phyloP scores from a whole-genome alignment of 2,888 invertebrate species.

The Agapetus fuscipes region DNA sequence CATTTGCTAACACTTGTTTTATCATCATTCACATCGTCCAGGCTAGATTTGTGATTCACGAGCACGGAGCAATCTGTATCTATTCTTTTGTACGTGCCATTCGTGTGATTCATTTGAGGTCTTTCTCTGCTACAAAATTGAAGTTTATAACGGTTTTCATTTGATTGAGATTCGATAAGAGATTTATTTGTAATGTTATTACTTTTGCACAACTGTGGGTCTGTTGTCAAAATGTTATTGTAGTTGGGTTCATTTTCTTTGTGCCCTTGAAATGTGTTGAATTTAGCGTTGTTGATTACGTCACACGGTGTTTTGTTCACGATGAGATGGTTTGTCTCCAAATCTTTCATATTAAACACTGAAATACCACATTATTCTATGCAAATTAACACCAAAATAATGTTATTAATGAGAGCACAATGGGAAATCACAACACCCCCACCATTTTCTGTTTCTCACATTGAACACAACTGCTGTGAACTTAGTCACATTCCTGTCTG shows the following conservation, averaged over 20 bases:
- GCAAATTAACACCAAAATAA: conserved; percentile 1
- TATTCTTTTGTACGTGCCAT: conserved; percentile 9
- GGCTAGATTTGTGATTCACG: conserved; percentile 9
- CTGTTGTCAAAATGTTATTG: conserved; percentile 23
- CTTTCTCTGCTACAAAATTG: conserved; percentile 9
- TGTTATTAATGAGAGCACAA: conserved; percentile 4
- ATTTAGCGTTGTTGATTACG: conserved; percentile 7
- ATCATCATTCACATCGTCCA: conserved; percentile 10
- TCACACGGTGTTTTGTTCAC: conserved; percentile 5
- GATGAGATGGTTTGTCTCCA: conserved; percentile 7
- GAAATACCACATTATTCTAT: conserved; percentile 7
- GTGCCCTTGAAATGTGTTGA: conserved; percentile 15
- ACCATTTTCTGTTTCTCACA: too few relatives aligned
- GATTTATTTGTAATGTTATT: conserved; percentile 22
- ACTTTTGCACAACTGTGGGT: conserved; percentile 23
- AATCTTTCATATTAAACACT: conserved; percentile 13
- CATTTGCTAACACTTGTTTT: conserved; percentile 3
- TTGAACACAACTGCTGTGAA: too few relatives aligned
- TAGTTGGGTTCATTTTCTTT: conserved; percentile 10
- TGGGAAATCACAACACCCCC: conserved; percentile 7
- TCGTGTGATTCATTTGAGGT: conserved; percentile 14
- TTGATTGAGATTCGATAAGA: too few relatives aligned
- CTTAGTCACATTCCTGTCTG: too few relatives aligned
- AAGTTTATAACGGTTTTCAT: too few relatives aligned
- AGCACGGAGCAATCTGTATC: conserved; percentile 3